Percentiles rank a stretch among this genome's conserved stretches.
Evolutionary conservation across 2,888 invertebrate species (phyloP).

Genomic region (Aquatica leii): DNA sequence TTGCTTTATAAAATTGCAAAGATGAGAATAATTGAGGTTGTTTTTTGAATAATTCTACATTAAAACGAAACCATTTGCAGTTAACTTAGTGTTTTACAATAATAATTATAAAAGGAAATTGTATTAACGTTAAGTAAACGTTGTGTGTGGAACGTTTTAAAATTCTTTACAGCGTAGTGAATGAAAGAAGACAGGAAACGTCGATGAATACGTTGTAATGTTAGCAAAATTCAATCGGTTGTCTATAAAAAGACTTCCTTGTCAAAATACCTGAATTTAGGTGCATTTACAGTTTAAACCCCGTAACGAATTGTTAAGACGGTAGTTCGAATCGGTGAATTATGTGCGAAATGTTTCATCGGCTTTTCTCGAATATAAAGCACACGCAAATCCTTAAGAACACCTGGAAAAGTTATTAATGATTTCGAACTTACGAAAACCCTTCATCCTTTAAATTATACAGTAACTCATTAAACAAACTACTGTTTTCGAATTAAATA

Average conservation of each 20-base stretch:
- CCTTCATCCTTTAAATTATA: too few species aligned
- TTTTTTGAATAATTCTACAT: constrained; percentile 31
- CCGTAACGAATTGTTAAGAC: constrained; percentile 49
- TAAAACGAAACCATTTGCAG: constrained; percentile 18
- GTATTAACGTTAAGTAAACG: neutral
- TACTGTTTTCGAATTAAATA: too few species aligned
- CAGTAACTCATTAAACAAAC: too few species aligned
- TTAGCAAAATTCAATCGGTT: constrained; percentile 26
- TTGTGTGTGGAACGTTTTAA: neutral
- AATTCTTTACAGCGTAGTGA: neutral
- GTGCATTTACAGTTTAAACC: constrained; percentile 39
- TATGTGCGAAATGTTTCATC: constrained; percentile 40
- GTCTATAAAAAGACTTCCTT: constrained; percentile 34
- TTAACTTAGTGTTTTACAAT: constrained; percentile 11
- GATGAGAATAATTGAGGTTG: constrained; percentile 37
- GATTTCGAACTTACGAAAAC: too few species aligned
- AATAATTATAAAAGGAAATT: constrained; percentile 6
- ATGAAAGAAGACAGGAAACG: constrained; percentile 19
- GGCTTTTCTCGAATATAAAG: neutral
- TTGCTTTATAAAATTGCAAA: constrained; percentile 33
- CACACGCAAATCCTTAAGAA: too few species aligned
- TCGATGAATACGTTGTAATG: constrained; percentile 26
- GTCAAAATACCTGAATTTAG: constrained; percentile 37
- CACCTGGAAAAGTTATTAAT: too few species aligned
- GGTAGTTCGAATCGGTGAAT: constrained; percentile 48